phyloP scores from a whole-genome alignment of 2,888 invertebrate genomes.

The Hirtodrosophila alboralis region DNA sequence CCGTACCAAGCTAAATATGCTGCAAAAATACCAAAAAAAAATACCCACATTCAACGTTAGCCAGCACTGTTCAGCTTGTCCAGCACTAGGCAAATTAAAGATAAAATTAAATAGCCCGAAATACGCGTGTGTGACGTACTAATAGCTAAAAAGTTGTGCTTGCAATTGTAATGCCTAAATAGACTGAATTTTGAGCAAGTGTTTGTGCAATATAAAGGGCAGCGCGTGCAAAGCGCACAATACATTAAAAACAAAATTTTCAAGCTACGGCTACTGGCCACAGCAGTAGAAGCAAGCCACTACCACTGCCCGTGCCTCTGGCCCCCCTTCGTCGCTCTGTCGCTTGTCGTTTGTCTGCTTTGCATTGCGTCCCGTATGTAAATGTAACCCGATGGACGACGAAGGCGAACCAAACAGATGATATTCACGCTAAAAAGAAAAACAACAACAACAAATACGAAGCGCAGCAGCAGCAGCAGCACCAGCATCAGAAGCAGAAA shows the following conservation, averaged over 20 bases:
- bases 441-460: slow-evolving; percentile 52
- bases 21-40: slow-evolving; percentile 10
- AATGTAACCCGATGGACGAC: slow-evolving; percentile 65
- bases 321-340: slow-evolving; percentile 21
- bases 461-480: slow-evolving; percentile 47
- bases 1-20: slow-evolving; percentile 28
- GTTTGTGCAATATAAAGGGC: slow-evolving; percentile 59
- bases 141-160: slow-evolving; percentile 48
- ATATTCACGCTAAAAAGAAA: slow-evolving; percentile 54
- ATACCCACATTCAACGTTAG: slow-evolving; percentile 11
- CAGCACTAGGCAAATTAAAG: slow-evolving; percentile 61
- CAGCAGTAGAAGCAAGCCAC: slow-evolving; percentile 43
- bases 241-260: slow-evolving; percentile 40
- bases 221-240: slow-evolving; percentile 25
- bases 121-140: slow-evolving; percentile 59
- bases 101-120: slow-evolving; percentile 57
- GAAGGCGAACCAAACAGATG: slow-evolving; percentile 64
- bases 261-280: slow-evolving; percentile 46
- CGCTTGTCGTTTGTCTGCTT: slow-evolving; percentile 53
- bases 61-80: slow-evolving; percentile 41
- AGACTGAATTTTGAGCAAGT: slow-evolving; percentile 54
- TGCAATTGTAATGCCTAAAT: slow-evolving; percentile 40
- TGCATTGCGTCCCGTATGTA: slow-evolving; percentile 57
- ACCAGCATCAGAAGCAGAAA: slow-evolving; percentile 30
- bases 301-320: slow-evolving; percentile 20